phyloP scores from a whole-genome alignment of 2,888 invertebrate species.

The Philhelius pedissequus region DNA sequence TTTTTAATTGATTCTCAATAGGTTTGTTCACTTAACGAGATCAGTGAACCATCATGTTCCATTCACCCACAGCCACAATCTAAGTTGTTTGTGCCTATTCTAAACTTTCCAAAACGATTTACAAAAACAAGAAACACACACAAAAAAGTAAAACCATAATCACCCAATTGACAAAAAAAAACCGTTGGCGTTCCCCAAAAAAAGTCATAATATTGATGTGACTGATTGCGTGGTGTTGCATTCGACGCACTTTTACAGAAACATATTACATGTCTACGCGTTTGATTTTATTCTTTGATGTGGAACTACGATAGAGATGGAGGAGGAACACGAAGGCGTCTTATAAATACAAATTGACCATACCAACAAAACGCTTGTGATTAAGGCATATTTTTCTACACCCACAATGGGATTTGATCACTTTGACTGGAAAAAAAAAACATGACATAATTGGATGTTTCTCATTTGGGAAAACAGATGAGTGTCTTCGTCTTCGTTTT shows the following conservation, averaged over 20 bases:
- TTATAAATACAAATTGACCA: conserved; percentile 56
- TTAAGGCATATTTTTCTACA: conserved; percentile 38
- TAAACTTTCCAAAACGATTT: background rate
- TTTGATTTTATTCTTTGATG: background rate
- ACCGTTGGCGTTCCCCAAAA: conserved; percentile 34
- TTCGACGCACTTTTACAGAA: conserved; percentile 12
- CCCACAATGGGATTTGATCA: conserved; percentile 37
- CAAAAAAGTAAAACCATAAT: conserved; percentile 26
- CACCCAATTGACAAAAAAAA: conserved; percentile 46
- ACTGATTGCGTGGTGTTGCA: conserved; percentile 15
- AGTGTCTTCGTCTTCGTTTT: background rate
- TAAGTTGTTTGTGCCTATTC: background rate
- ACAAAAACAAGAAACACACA: background rate
- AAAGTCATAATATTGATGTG: conserved; percentile 20
- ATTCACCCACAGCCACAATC: conserved; percentile 14
- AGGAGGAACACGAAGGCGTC: conserved; percentile 51
- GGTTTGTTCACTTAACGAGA: conserved; percentile 38
- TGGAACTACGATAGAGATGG: conserved; percentile 14
- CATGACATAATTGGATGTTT: conserved; percentile 28
- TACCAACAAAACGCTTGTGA: conserved; percentile 36
- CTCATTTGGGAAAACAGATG: background rate
- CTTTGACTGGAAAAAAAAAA: conserved; percentile 16
- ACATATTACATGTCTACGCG: background rate
- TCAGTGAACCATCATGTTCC: conserved; percentile 55
- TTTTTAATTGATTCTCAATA: conserved; percentile 45